These are phyloP conservation scores for Lithophane ornitopus DNA, from an alignment of 2,888 invertebrate species.

Conservation along the genomic window DNA sequence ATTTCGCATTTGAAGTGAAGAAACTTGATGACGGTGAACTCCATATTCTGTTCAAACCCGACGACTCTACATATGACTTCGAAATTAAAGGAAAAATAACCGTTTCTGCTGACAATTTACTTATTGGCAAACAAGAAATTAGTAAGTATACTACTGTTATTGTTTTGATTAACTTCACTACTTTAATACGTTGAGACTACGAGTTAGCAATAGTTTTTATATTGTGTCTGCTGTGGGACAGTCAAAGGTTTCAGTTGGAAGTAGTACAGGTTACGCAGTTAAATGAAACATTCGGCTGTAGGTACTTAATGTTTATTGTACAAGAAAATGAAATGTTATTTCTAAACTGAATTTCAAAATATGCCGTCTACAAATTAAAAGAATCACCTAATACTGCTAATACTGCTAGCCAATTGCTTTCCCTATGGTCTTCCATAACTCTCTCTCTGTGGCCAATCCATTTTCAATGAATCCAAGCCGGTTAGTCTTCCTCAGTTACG, in stretches of 20 bases:
- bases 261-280: too few species aligned
- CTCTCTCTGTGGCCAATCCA: too few species aligned
- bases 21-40: constrained; percentile 53
- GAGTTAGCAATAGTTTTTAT: background rate
- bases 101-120: constrained; percentile 27
- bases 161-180: background rate
- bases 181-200: too few species aligned
- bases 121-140: constrained; percentile 55
- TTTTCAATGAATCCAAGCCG: background rate
- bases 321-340: too few species aligned
- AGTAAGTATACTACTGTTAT: constrained; percentile 50
- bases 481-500: background rate
- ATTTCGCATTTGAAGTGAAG: constrained; percentile 37
- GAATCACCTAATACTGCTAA: too few species aligned
- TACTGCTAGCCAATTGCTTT: too few species aligned
- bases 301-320: too few species aligned
- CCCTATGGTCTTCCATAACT: too few species aligned
- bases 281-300: too few species aligned
- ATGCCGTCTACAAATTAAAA: too few species aligned
- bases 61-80: constrained; percentile 5
- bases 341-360: too few species aligned
- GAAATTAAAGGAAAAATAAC: constrained; percentile 41
- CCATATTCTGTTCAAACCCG: constrained; percentile 13
- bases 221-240: background rate
- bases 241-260: too few species aligned